These are phyloP conservation scores for Drosophila nigricruria DNA, from an alignment of 2,888 invertebrate genomes.

Conservation along the genomic window DNA sequence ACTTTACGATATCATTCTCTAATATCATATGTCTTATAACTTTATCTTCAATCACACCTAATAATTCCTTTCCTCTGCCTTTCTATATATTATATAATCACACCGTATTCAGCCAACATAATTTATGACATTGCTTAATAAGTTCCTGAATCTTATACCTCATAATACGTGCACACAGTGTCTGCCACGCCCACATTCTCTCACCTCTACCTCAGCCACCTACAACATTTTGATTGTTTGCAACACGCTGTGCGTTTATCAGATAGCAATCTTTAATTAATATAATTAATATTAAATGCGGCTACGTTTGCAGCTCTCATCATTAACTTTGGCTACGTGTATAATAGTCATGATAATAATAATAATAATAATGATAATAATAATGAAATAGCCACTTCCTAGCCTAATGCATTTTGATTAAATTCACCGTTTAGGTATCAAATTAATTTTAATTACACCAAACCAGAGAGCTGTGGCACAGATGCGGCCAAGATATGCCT, in stretches of 20 bases:
- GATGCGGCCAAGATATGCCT: conserved; percentile 43
- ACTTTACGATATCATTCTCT: background rate
- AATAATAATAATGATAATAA: conserved; percentile 28
- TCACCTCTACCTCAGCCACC: conserved; percentile 6
- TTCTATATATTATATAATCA: background rate
- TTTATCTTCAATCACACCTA: background rate
- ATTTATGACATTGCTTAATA: conserved; percentile 1
- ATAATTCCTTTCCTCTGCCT: background rate
- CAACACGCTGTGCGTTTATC: conserved; percentile 43
- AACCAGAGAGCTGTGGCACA: conserved; percentile 13
- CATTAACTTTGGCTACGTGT: conserved; percentile 46
- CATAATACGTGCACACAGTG: conserved; percentile 3
- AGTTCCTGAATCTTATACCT: background rate
- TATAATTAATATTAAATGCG: conserved; percentile 55
- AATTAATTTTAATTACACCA: conserved; percentile 76
- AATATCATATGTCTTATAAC: background rate
- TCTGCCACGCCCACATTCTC: conserved; percentile 37
- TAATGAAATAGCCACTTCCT: conserved; percentile 39
- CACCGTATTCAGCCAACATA: background rate
- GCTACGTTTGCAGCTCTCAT: conserved; percentile 38
- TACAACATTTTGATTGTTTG: conserved; percentile 4
- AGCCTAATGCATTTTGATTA: conserved; percentile 63
- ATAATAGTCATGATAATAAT: conserved; percentile 40
- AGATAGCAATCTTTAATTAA: conserved; percentile 55
- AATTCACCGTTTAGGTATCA: conserved; percentile 65